phyloP scores from a whole-genome alignment of 2,888 invertebrate species.

The Sepioteuthis lessoniana region DNA sequence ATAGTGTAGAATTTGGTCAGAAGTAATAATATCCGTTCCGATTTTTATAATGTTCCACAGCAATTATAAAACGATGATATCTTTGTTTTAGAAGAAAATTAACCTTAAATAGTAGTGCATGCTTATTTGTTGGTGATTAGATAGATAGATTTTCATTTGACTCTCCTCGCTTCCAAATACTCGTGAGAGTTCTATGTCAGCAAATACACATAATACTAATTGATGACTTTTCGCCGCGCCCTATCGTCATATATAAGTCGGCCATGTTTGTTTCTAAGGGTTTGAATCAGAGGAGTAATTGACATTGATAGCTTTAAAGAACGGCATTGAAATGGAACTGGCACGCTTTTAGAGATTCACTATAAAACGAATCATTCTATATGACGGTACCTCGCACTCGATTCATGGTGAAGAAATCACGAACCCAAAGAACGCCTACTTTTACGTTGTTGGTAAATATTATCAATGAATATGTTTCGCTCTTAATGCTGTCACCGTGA shows the following conservation, averaged over 20 bases:
- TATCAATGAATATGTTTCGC: not conserved
- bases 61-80: too few relatives aligned
- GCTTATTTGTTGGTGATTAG: too few relatives aligned
- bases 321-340: not conserved
- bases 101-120: too few relatives aligned
- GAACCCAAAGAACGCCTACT: not conserved
- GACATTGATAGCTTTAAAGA: conserved; percentile 33
- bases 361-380: not conserved
- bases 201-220: not conserved
- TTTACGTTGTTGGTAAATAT: not conserved
- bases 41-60: too few relatives aligned
- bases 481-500: not conserved
- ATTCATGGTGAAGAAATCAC: not conserved
- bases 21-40: too few relatives aligned
- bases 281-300: not conserved
- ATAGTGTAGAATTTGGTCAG: too few relatives aligned
- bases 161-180: not conserved
- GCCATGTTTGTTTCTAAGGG: not conserved
- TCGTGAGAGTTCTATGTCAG: not conserved
- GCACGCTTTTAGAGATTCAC: not conserved
- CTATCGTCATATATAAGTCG: not conserved
- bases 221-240: not conserved
- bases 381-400: not conserved
- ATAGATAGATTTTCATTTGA: too few relatives aligned
- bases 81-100: too few relatives aligned